A percentile compares a stretch with the other conserved stretches of the same genome.
phyloP scores from a whole-genome alignment of 1,140 invertebrate species.

The Mizuhopecten yessoensis region DNA sequence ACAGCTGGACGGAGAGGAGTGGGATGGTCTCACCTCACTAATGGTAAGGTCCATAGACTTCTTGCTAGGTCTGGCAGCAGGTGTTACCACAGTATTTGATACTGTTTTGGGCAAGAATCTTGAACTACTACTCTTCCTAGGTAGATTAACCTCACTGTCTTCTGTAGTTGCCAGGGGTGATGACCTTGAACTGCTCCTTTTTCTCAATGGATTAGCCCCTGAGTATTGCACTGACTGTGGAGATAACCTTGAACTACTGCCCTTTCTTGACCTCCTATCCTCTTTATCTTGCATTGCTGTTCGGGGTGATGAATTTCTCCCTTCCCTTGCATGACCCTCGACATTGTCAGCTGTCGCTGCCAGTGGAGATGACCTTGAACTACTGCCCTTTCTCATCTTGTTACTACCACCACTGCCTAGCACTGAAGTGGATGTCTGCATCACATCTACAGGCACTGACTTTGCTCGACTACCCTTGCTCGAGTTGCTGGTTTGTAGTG shows the following conservation, averaged over 20 bases:
- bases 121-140: constrained; percentile 6
- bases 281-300: no score
- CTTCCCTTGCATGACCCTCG: not conserved
- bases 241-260: not conserved
- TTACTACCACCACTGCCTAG: not conserved
- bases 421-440: not conserved
- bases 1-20: not conserved
- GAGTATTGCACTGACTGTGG: no score
- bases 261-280: no score
- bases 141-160: not conserved
- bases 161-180: not conserved
- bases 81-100: not conserved
- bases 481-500: constrained; percentile 16
- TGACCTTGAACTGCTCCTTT: constrained; percentile 11
- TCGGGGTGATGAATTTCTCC: no score
- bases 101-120: not conserved
- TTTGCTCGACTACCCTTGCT: not conserved
- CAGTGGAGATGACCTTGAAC: not conserved
- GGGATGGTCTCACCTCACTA: not conserved
- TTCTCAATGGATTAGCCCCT: no score
- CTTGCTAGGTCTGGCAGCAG: not conserved
- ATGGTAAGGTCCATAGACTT: constrained; percentile 9
- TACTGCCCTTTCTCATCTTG: not conserved
- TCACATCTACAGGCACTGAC: not conserved
- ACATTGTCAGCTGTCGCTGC: not conserved